Evolutionary conservation across 1,140 invertebrate genomes (phyloP).

Genomic region (Drosophila ambigua): DNA sequence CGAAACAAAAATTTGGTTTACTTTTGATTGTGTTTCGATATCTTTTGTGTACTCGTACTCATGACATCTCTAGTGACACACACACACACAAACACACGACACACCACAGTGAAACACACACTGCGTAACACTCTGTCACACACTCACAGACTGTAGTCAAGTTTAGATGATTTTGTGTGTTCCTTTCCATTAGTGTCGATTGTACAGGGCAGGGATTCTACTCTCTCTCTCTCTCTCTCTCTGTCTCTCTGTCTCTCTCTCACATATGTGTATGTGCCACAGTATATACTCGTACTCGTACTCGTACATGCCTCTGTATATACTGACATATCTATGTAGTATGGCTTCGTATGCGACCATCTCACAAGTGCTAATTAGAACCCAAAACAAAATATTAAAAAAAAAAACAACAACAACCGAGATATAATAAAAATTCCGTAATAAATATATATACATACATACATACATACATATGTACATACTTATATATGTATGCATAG

Average conservation of each 20-base stretch:
- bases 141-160: constrained; percentile 30
- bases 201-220: not conserved
- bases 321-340: constrained; percentile 35
- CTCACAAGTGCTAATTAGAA: constrained; percentile 84
- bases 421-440: constrained; percentile 16
- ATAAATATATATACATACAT: constrained; percentile 32
- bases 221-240: no score
- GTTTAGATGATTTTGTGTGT: constrained; percentile 28
- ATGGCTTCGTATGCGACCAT: constrained; percentile 76
- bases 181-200: constrained; percentile 41
- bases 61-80: constrained; percentile 34
- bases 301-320: constrained; percentile 29
- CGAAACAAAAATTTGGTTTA: constrained; percentile 12
- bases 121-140: not conserved
- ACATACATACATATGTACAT: constrained; percentile 31
- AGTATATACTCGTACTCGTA: constrained; percentile 3
- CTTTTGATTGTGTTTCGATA: constrained; percentile 26
- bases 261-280: no score
- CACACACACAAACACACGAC: constrained; percentile 8
- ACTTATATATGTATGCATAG: constrained; percentile 32
- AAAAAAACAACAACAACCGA: no score
- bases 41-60: constrained; percentile 18
- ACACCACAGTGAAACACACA: constrained; percentile 7
- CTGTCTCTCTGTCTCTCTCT: no score
- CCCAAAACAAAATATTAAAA: constrained; percentile 22